Base-by-base conservation (phyloP, 2,888 invertebrate genomes). In the Scaeva pyrastri region DNA sequence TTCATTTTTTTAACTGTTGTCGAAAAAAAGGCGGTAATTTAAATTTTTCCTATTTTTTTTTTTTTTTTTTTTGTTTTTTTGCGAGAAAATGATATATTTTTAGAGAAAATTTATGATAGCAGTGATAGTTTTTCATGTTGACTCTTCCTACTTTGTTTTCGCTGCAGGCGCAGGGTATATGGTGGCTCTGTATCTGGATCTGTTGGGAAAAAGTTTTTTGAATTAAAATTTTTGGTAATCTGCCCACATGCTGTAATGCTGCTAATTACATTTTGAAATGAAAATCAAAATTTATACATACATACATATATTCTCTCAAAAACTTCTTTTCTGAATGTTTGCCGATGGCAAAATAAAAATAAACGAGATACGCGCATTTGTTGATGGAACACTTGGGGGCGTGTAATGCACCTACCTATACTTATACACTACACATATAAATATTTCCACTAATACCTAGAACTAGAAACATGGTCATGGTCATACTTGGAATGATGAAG, bases 201-300 rank as follows among this genome's bases (percentile, higher is more conserved):
- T 7, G 7, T 31, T 6, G 7, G 7, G 7, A 39, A 41, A 82
- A 81, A 66, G 74, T 41, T 86, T 86, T 77, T 43, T 60, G 85
- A 74, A 81, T 74, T 86, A 64, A 82, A 82, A 82, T 41, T 82
- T 60, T 86, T 82, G 68, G 85, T 86, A 77, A 81, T 86, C 81
- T 73, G 82, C 81, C 55, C 82, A 86, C 77, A 85, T 80, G 76
- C 80, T 85, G 81, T 73, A 76, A 81, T 68, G 72, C 72, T 85
- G 85, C 85, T 85, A 85, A 85, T 85, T 85, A 85, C 85, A 73
- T 85, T 85, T 81, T 76, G 72, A 85, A 76, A 58, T 75, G 84
- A 71, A 76, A 80, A 76, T 76, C 72, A 66, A 71, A 79, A 79
- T 79, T 50, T 58, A 31, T 31, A 31, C 8, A 31, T 45, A n/a